Base-by-base conservation (phyloP, 2,113 vertebrate species). In the Sturnira hondurensis region DNA sequence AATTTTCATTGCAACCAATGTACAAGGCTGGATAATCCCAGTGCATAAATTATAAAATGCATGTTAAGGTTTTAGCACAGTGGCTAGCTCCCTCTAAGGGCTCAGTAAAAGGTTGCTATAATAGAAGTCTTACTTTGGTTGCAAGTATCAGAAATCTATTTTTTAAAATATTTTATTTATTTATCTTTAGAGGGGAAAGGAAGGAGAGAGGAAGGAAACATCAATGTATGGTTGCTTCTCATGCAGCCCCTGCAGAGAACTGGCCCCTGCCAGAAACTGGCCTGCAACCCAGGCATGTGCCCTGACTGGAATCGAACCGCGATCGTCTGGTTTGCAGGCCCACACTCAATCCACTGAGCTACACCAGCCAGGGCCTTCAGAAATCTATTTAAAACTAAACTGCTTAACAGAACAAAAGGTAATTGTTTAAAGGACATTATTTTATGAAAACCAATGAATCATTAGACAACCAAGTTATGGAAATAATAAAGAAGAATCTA, bases 1-100 rank as follows among this genome's bases (percentile, higher is more conserved):
- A 89, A 89, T 84, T 89, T 93, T 94, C 43, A 87, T 84, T 94
- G 52, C 67, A 85, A 85, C 26, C 33, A 80, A 91, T 76, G 6
- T 71, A 86, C 63, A 89, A 83, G 31, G 17, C 36, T 95, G 45
- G 41, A 56, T 86, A 81, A 93, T 12, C 20, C n/a, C 50, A 90
- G 4, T 17, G 56, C 28, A 63, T n/a, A 86, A 95, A 87, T 90
- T 95, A 76, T 45, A 85, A 84, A 92, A n/a, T 74, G 6, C 22
- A 52, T 90, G n/a, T 68, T 70, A 68, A 86, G 14, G 7, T 14
- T 78, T 89, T 33, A 92, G 52, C 54, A 92, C 54, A 73, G 45
- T 50, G 11, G 11, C 41, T 91, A 63, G 10, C 16, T 90, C 81
- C 41, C 36, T 78, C 16, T 54, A 58, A 93, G 38, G n/a, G 26